A percentile compares a stretch with the other conserved stretches of the same genome.
phyloP scores from a whole-genome alignment of 2,888 invertebrate genomes.

The Sclerodermus sp. region DNA sequence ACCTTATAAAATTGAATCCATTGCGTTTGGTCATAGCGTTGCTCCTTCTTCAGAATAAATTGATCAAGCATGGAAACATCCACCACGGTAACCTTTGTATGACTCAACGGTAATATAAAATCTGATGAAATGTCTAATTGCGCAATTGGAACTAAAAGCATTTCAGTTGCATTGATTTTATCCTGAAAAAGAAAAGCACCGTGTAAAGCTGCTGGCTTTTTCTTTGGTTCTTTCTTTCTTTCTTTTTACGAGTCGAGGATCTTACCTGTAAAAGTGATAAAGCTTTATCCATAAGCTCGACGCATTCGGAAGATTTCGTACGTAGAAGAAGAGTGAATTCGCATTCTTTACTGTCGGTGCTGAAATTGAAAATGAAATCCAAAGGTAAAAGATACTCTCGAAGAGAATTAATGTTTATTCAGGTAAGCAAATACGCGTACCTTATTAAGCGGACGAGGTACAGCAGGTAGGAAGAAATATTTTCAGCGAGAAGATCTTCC shows the following conservation, averaged over 20 bases:
- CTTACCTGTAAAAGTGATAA: conserved; percentile 57
- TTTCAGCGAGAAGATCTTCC: conserved; percentile 67
- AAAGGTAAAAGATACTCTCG: neutral
- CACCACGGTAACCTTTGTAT: conserved; percentile 56
- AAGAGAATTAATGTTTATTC: no score
- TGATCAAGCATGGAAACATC: conserved; percentile 59
- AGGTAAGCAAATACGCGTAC: no score
- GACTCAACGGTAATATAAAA: conserved; percentile 45
- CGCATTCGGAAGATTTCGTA: conserved; percentile 58
- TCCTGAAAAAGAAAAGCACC: conserved; percentile 34
- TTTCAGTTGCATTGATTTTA: conserved; percentile 42
- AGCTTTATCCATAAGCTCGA: conserved; percentile 61
- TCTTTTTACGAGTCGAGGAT: no score
- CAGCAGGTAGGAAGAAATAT: conserved; percentile 71
- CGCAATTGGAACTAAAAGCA: conserved; percentile 39
- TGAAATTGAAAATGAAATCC: conserved; percentile 33
- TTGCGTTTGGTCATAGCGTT: conserved; percentile 70
- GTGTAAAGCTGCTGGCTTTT: no score
- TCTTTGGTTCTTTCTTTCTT: no score
- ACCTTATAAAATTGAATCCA: conserved; percentile 77
- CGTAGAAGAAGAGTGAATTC: conserved; percentile 60
- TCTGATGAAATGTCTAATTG: conserved; percentile 34
- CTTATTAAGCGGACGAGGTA: conserved; percentile 74
- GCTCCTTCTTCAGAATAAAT: conserved; percentile 61
- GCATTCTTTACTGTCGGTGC: conserved; percentile 55